Conservation (phyloP, 2,888 invertebrate species). For the Syritta pipiens region DNA sequence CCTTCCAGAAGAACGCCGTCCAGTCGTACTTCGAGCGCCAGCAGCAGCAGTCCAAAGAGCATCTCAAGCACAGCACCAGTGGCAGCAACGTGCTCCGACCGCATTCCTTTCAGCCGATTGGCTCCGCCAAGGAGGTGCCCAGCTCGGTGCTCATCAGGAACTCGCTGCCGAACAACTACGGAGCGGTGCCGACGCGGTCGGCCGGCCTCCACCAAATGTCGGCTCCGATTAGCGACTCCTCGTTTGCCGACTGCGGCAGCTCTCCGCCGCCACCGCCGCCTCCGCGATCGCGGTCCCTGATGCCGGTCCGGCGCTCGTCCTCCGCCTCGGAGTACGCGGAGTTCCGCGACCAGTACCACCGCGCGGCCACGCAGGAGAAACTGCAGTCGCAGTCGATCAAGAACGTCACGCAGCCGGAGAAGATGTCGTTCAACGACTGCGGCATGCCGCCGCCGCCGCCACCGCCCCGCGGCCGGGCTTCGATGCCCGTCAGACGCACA, state of each 20-base stretch:
- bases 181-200: conserved; percentile 35
- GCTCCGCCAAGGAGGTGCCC: conserved; percentile 69
- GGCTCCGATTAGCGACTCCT: conserved; percentile 28
- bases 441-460: conserved; percentile 80
- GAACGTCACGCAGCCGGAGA: conserved; percentile 77
- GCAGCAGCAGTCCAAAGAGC: conserved; percentile 81
- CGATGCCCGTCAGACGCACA: conserved; percentile 79
- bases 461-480: conserved; percentile 75
- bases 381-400: conserved; percentile 74
- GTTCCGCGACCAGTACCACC: conserved; percentile 76
- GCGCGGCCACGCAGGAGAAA: conserved; percentile 71
- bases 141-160: conserved; percentile 73
- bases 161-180: conserved; percentile 76
- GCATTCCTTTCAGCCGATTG: conserved; percentile 74
- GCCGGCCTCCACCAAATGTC: conserved; percentile 57
- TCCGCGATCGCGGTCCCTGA: conserved; percentile 76
- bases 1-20: conserved; percentile 90
- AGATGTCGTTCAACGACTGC: conserved; percentile 78
- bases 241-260: conserved; percentile 55
- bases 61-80: conserved; percentile 70
- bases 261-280: conserved; percentile 78
- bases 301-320: conserved; percentile 81
- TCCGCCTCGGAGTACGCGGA: conserved; percentile 85
- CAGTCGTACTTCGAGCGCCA: conserved; percentile 90
- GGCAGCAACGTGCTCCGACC: conserved; percentile 73